Percentiles rank a stretch among this genome's conserved stretches.
Conservation (phyloP, 2,113 vertebrate genomes). For the Oncorhynchus tshawytscha region DNA sequence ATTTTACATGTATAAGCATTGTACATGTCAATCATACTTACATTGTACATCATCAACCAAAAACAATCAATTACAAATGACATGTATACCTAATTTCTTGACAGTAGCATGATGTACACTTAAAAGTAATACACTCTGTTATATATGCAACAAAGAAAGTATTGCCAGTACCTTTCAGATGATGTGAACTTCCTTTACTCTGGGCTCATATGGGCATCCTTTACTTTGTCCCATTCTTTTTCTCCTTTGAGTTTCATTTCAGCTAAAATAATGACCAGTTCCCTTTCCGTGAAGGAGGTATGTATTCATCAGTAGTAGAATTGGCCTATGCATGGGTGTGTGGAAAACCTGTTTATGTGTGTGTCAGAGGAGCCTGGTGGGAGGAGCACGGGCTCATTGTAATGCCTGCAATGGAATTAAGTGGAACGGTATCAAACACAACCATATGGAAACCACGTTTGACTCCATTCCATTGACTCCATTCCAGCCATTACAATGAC, state of each 20-base stretch:
- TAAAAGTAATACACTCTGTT: neutral
- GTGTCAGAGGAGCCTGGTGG: too few species aligned
- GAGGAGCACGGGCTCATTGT: too few species aligned
- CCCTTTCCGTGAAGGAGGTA: neutral
- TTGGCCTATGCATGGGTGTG: neutral
- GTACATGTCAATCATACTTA: neutral
- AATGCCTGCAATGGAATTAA: too few species aligned
- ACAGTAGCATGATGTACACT: neutral
- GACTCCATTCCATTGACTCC: too few species aligned
- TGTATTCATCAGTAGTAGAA: neutral
- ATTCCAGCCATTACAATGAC: too few species aligned
- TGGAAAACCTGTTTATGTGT: neutral
- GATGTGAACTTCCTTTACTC: neutral
- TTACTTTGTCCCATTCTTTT: neutral
- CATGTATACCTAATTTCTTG: too few species aligned
- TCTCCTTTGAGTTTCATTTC: neutral
- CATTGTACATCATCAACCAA: neutral
- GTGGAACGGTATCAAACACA: too few species aligned
- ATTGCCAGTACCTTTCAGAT: neutral
- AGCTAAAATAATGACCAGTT: neutral
- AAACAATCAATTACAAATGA: neutral
- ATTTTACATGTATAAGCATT: neutral
- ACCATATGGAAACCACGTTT: too few species aligned
- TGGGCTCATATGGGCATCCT: neutral
- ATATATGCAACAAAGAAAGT: neutral